Evolutionary conservation across 2,888 invertebrate species (phyloP).

Genomic region (Phorcus lineatus): DNA sequence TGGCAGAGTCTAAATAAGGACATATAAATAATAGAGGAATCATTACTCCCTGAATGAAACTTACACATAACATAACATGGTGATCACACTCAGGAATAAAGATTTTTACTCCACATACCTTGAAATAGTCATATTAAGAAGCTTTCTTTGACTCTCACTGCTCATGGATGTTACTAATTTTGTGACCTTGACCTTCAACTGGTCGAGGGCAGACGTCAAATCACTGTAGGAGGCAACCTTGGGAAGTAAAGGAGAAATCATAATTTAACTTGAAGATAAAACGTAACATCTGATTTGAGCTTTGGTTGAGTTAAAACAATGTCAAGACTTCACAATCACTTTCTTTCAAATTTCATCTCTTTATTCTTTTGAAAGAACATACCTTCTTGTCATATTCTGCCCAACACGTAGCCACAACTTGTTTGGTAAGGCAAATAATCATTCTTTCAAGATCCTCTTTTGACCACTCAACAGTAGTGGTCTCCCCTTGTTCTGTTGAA

Average conservation of each 20-base stretch:
- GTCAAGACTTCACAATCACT: too few relatives aligned
- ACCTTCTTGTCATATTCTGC: slow-evolving; percentile 31
- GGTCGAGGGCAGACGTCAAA: slow-evolving; percentile 11
- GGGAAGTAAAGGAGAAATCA: background rate
- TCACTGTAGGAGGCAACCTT: background rate
- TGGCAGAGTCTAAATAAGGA: too few relatives aligned
- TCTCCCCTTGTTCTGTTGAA: background rate
- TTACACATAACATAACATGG: too few relatives aligned
- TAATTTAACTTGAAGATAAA: too few relatives aligned
- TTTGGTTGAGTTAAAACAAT: too few relatives aligned
- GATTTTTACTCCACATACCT: slow-evolving; percentile 17
- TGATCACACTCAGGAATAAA: too few relatives aligned
- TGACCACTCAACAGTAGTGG: slow-evolving; percentile 22
- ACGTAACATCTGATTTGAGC: too few relatives aligned
- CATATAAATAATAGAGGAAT: too few relatives aligned
- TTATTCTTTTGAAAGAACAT: background rate
- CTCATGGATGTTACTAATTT: background rate
- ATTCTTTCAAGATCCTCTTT: slow-evolving; percentile 27
- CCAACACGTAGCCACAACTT: slow-evolving; percentile 27
- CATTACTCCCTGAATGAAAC: too few relatives aligned
- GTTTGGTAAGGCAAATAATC: slow-evolving; percentile 29
- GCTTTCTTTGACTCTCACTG: background rate
- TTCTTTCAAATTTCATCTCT: too few relatives aligned
- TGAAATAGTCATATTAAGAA: slow-evolving; percentile 20
- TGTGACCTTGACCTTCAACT: slow-evolving; percentile 6